Conservation (phyloP, 2,888 invertebrate species). For the Folsomia candida region DNA sequence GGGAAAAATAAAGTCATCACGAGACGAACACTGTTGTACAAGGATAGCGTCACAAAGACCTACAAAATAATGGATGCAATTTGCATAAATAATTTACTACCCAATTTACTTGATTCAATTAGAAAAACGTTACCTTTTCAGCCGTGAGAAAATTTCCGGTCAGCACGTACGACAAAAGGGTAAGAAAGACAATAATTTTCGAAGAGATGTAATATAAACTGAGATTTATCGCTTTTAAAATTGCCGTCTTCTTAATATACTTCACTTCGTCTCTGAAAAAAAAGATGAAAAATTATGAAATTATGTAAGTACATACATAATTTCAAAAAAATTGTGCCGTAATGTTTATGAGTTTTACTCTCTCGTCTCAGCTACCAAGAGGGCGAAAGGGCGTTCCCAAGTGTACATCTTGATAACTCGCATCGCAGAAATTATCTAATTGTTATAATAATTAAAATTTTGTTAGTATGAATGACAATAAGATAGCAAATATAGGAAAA, state of each 20-base stretch:
- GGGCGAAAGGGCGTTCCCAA: slow-evolving; percentile 87
- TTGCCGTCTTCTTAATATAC: slow-evolving; percentile 64
- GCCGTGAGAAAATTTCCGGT: slow-evolving; percentile 66
- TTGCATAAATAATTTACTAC: no score
- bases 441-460: no score
- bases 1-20: slow-evolving; percentile 87
- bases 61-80: no score
- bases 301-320: no score
- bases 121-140: slow-evolving; percentile 68
- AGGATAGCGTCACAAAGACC: slow-evolving; percentile 84
- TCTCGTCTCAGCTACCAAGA: slow-evolving; percentile 71
- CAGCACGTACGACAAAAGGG: slow-evolving; percentile 73
- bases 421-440: slow-evolving; percentile 86
- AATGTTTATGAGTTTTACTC: slow-evolving; percentile 55
- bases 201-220: slow-evolving; percentile 72
- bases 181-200: slow-evolving; percentile 77
- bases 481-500: no score
- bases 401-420: slow-evolving; percentile 96
- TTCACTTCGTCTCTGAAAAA: slow-evolving; percentile 65
- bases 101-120: no score
- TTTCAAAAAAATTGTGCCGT: background rate
- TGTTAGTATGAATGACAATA: no score
- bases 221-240: slow-evolving; percentile 64
- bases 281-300: background rate
- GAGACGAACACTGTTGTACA: slow-evolving; percentile 80